phyloP scores from a whole-genome alignment of 2,888 invertebrate species.

The Melanargia galathea region DNA sequence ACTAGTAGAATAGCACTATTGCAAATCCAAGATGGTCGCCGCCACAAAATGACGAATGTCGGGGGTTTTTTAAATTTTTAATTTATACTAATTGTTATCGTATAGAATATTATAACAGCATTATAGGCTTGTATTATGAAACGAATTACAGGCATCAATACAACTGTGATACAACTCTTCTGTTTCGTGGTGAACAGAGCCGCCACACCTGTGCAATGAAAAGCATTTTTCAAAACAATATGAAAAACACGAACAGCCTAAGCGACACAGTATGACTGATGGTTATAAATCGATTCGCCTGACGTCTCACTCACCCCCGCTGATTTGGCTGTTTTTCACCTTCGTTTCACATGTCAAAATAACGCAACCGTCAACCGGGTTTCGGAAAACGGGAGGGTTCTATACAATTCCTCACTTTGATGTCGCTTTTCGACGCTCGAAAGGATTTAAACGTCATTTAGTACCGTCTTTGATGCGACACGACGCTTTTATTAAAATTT shows the following conservation, averaged over 20 bases:
- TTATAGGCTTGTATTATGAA: no score
- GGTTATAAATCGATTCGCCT: slow-evolving; percentile 77
- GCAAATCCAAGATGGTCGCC: no score
- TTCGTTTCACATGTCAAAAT: slow-evolving; percentile 80
- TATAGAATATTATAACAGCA: no score
- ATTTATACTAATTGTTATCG: no score
- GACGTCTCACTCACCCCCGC: slow-evolving; percentile 70
- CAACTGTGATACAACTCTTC: no score
- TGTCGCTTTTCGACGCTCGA: slow-evolving; percentile 27
- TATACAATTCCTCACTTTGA: slow-evolving; percentile 34
- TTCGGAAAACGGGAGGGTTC: slow-evolving; percentile 38
- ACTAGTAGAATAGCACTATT: no score
- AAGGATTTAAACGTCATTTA: slow-evolving; percentile 38
- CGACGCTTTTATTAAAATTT: slow-evolving; percentile 15
- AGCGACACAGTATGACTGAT: slow-evolving; percentile 63
- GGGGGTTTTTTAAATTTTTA: no score
- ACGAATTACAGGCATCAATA: no score
- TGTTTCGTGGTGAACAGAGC: no score
- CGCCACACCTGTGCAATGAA: not conserved
- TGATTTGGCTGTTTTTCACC: slow-evolving; percentile 76
- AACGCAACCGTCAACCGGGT: slow-evolving; percentile 51
- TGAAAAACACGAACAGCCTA: slow-evolving; percentile 25
- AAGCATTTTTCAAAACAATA: slow-evolving; percentile 21
- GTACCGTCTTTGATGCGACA: slow-evolving; percentile 4
- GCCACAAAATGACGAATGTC: no score